Base-by-base conservation (phyloP, 2,113 vertebrate genomes). In the Melanotaenia duboulayi region DNA sequence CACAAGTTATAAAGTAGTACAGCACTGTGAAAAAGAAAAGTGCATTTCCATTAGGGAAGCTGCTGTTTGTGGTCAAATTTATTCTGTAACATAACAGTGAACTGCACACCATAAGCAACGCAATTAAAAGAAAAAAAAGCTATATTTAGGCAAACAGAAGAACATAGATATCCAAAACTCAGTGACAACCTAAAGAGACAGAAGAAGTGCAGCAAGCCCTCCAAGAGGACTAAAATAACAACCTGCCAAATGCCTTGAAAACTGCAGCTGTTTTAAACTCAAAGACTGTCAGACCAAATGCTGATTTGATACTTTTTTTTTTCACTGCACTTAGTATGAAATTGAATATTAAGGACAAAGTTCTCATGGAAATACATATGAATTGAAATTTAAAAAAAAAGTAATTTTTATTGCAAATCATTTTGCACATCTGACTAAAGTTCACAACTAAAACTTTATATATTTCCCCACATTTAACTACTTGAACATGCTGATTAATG, bases 1-100 rank as follows among this genome's bases (percentile, higher is more conserved):
- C 20, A 76, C 19, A 67, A 42, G 19, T 40, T 49, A 35, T 37
- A 82, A 83, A 70, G 13, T 9, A 5, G 32, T 62, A 62, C 20
- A 59, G n/a, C 44, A 8, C 19, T 17, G 13, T 37, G 20, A 46
- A 39, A 22, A 32, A 51, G 37, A 46, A 35, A 22, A 35, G 22
- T n/a, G 4, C 0, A 42, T 12, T 35, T 54, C 28, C 3, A 19
- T 69, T 11, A 23, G 14, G 2, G 16, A 69, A 19, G 24, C 16
- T 2, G 23, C 24, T 48, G 57, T 39, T 37, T 19, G 3, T 40
- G 51, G 46, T 61, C 6, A 19, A 46, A 32, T 54, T 62, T 48
- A 44, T 20, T 51, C 25, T 48, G 14, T n/a, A 51, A 13, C 19
- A 23, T 62, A 23, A 52, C 48, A 42, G 13, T 37, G 24, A 46